phyloP scores from a whole-genome alignment of 2,888 invertebrate genomes.

The Apantesis nais region DNA sequence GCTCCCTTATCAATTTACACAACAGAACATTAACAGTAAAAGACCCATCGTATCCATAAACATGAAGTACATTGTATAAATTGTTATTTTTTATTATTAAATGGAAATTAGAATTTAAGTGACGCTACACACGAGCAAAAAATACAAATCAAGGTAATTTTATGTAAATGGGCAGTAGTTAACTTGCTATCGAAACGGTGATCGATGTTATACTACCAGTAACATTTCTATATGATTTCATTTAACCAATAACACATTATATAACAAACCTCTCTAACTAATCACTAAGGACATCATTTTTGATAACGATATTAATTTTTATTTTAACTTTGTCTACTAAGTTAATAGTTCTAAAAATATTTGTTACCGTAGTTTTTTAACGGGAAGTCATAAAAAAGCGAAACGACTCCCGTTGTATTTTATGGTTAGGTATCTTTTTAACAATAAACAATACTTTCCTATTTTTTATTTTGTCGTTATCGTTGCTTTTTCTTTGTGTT shows the following conservation, averaged over 20 bases:
- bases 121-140: too few species aligned
- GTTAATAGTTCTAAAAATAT: not conserved
- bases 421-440: slow-evolving; percentile 7
- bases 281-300: too few species aligned
- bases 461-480: slow-evolving; percentile 42
- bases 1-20: slow-evolving; percentile 2
- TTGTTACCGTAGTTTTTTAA: not conserved
- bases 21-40: not conserved
- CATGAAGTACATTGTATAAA: not conserved
- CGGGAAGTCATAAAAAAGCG: not conserved
- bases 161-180: not conserved
- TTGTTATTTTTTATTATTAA: not conserved
- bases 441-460: slow-evolving; percentile 41
- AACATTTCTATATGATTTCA: too few species aligned
- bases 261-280: too few species aligned
- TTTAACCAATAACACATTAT: too few species aligned
- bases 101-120: too few species aligned
- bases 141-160: too few species aligned
- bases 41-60: not conserved
- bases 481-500: slow-evolving; percentile 18
- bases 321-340: too few species aligned
- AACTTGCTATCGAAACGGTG: not conserved
- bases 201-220: too few species aligned
- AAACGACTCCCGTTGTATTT: not conserved
- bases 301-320: too few species aligned